Evolutionary conservation across 2,113 vertebrate genomes (phyloP).

Genomic region (Prionailurus viverrinus): DNA sequence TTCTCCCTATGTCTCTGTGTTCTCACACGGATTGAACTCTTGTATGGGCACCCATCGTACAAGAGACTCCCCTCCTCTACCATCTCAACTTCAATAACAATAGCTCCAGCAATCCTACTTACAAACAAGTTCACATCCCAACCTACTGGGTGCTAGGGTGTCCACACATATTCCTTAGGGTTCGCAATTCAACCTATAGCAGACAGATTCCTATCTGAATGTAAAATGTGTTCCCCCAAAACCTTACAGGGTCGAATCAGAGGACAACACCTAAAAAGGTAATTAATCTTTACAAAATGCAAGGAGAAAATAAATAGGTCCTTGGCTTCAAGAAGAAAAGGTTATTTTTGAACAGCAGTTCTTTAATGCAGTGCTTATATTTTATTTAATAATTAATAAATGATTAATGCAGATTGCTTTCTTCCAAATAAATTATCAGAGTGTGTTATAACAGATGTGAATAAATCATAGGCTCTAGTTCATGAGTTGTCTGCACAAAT

Average conservation of each 20-base stretch:
- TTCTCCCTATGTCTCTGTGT: background rate
- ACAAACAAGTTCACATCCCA: background rate
- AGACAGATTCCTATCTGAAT: background rate
- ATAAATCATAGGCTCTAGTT: conserved; percentile 78
- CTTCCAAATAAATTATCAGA: conserved; percentile 82
- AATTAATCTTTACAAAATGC: conserved; percentile 60
- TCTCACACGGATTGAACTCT: background rate
- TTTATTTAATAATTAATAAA: conserved; percentile 87
- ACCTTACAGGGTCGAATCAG: background rate
- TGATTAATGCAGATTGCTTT: conserved; percentile 84
- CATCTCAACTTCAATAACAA: background rate
- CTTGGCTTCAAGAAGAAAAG: conserved; percentile 69
- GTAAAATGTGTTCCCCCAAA: background rate
- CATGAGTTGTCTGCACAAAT: conserved; percentile 81
- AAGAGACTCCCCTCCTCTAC: background rate
- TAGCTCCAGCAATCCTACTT: background rate
- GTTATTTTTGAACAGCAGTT: conserved; percentile 70
- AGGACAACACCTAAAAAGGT: conserved; percentile 20
- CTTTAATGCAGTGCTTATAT: conserved; percentile 76
- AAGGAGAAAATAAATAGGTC: conserved; percentile 53
- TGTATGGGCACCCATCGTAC: background rate
- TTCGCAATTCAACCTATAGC: background rate
- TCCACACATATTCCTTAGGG: background rate
- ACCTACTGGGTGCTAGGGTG: background rate
- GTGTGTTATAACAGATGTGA: conserved; percentile 80